phyloP scores from a whole-genome alignment of 2,888 invertebrate genomes.

The Tipula unca region DNA sequence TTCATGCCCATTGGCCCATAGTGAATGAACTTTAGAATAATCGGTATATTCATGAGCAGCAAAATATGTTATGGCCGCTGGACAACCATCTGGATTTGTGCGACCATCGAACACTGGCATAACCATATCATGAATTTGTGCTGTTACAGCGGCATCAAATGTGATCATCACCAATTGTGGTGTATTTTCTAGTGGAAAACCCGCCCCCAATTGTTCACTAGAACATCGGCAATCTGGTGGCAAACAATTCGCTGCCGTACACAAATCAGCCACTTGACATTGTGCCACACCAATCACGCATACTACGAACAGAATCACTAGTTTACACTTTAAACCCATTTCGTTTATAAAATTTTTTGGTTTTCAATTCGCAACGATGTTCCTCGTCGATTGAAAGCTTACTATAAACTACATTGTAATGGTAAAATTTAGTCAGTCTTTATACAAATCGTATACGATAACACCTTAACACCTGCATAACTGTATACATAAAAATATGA shows the following conservation, averaged over 20 bases:
- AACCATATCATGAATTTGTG: slow-evolving; percentile 48
- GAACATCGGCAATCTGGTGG: slow-evolving; percentile 37
- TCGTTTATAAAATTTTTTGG: background rate
- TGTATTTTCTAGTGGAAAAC: slow-evolving; percentile 31
- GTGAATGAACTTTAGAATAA: slow-evolving; percentile 51
- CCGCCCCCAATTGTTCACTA: slow-evolving; percentile 30
- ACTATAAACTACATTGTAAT: background rate
- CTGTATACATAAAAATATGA: background rate
- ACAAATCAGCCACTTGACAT: background rate
- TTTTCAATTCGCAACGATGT: background rate
- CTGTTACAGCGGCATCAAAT: slow-evolving; percentile 56
- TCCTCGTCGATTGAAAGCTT: background rate
- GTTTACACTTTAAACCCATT: background rate
- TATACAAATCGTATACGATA: background rate
- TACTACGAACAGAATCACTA: background rate
- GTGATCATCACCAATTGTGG: slow-evolving; percentile 52
- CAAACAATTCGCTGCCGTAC: background rate
- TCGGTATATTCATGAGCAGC: slow-evolving; percentile 66
- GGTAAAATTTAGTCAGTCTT: background rate
- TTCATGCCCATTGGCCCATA: slow-evolving; percentile 52
- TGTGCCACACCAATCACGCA: background rate
- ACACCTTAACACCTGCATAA: background rate
- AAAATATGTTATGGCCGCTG: slow-evolving; percentile 57
- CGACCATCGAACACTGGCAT: slow-evolving; percentile 44
- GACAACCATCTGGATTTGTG: slow-evolving; percentile 56